These are phyloP conservation scores for Scaptomyza polygonia DNA, from an alignment of 2,888 invertebrate species.

Conservation along the genomic window DNA sequence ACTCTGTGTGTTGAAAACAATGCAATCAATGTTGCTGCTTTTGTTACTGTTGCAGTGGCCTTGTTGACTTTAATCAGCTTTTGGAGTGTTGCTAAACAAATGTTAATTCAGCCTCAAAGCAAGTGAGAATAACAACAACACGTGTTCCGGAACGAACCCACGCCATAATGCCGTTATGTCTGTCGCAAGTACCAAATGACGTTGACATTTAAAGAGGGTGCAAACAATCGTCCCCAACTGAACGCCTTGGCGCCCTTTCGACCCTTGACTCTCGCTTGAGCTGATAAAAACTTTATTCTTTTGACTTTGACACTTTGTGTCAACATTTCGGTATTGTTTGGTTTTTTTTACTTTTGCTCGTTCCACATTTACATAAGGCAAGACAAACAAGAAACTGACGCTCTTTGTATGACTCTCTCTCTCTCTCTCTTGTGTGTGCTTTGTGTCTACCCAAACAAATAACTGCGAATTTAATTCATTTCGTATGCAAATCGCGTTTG, in stretches of 20 bases:
- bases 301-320: slow-evolving; percentile 44
- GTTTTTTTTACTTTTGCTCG: slow-evolving; percentile 23
- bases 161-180: slow-evolving; percentile 36
- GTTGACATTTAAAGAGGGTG: slow-evolving; percentile 11
- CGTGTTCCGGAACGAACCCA: slow-evolving; percentile 15
- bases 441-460: slow-evolving; percentile 27
- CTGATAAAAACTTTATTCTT: slow-evolving; percentile 48
- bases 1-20: slow-evolving; percentile 1
- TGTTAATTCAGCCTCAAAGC: slow-evolving; percentile 56
- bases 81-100: slow-evolving; percentile 20
- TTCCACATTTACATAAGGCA: slow-evolving; percentile 22
- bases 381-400: slow-evolving; percentile 35
- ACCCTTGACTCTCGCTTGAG: background rate
- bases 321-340: slow-evolving; percentile 46
- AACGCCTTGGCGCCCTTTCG: background rate
- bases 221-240: background rate
- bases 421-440: slow-evolving; percentile 4
- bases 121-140: slow-evolving; percentile 12
- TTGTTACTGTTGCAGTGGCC: slow-evolving; percentile 10
- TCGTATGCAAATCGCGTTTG: slow-evolving; percentile 71
- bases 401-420: slow-evolving; percentile 9
- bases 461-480: slow-evolving; percentile 66
- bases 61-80: slow-evolving; percentile 60
- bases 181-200: slow-evolving; percentile 31
- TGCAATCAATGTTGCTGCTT: slow-evolving; percentile 16